Evolutionary conservation across 1,140 invertebrate genomes (phyloP), one percentile per base, ranked within the genome.

Genomic region (Drosophila saltans): DNA sequence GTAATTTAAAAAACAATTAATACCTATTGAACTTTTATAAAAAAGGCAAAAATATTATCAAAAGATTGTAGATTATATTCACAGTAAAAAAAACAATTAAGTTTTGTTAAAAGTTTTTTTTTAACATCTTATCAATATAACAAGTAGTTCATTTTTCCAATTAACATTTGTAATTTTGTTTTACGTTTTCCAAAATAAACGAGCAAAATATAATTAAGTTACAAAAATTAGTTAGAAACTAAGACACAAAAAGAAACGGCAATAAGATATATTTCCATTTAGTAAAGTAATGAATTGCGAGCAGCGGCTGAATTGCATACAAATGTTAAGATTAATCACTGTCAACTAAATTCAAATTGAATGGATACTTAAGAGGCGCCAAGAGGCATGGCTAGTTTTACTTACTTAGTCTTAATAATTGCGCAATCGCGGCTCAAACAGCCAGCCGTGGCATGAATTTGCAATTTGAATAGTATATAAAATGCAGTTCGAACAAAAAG

Each of bases 321-420:
- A 88, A 88, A 80, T 82, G 70, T 62, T 83, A 70, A 86, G 84
- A 89, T 86, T 86, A 75, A 86, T 88, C 83, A 88, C 84, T 86
- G 83, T 86, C 83, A 89, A 80, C 76, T 77, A 88, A 86, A 77
- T 75, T 69, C 72, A 71, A 85, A 68, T 77, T 76, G 75, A 74
- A 77, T 64, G 71, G 76, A 86, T 86, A 86, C 83, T 86, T 88
- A 88, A 67, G 57, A 65, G 76, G 77, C 69, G 84, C 45, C 45
- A 52, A 52, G 62, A 80, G 80, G 76, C 84, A 86, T 80, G 73
- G 83, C 83, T 52, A 52, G 77, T 73, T 80, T 77, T 69, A 39
- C 33, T 59, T 59, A 59, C 16, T 59, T 59, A 40, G 33, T 74
- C 16, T 59, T 59, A 40, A 40, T 74, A 74, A 80, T 88, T 89